Conservation (phyloP, 2,888 invertebrate species). For the Lamellibrachia columna region DNA sequence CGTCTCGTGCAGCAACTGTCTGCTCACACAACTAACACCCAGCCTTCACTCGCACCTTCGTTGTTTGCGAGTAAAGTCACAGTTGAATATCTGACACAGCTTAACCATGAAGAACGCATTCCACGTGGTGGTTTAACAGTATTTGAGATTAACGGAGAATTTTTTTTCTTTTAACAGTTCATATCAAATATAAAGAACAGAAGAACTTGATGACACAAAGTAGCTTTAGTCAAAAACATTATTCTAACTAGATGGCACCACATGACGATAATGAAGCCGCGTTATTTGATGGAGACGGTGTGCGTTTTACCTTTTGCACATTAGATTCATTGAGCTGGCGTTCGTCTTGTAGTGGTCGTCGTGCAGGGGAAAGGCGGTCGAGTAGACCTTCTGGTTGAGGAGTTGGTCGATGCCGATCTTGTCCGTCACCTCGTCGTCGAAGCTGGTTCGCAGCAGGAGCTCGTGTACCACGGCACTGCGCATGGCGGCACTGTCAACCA, state of each 20-base stretch:
- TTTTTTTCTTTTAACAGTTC: no score
- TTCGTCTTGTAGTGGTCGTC: background rate
- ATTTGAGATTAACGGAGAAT: no score
- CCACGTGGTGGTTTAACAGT: no score
- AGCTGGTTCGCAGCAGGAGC: constrained; percentile 27
- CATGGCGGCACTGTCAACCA: constrained; percentile 75
- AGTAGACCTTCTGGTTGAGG: constrained; percentile 17
- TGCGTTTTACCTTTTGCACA: background rate
- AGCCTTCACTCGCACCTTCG: background rate
- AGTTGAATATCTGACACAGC: no score
- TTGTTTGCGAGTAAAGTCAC: background rate
- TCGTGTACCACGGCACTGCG: constrained; percentile 80
- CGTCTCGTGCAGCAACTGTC: constrained; percentile 83
- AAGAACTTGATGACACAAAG: no score
- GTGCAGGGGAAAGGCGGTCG: constrained; percentile 7
- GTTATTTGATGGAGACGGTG: background rate
- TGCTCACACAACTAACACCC: background rate
- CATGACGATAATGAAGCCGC: background rate
- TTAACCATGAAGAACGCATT: no score
- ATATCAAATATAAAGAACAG: no score
- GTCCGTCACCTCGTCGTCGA: background rate
- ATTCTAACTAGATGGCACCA: no score
- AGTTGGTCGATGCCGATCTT: constrained; percentile 16
- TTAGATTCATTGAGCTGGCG: background rate
- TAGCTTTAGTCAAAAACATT: no score